phyloP scores from a whole-genome alignment of 2,888 invertebrate genomes.

The Melieria picta region DNA sequence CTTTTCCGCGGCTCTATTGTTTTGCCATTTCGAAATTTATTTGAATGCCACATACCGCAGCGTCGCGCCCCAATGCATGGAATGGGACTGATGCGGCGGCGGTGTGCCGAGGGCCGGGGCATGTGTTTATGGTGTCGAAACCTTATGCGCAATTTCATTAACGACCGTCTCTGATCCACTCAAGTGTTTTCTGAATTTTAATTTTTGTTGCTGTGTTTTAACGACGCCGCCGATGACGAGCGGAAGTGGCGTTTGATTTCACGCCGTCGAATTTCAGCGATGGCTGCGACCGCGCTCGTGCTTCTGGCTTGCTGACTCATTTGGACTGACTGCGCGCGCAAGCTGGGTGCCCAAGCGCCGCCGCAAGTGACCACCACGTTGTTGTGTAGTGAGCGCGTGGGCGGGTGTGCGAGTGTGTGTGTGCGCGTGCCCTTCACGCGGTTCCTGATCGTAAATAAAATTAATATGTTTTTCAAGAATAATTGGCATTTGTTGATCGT shows the following conservation, averaged over 20 bases:
- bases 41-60: too few species aligned
- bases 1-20: too few species aligned
- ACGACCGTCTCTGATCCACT: slow-evolving; percentile 7
- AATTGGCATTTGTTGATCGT: too few species aligned
- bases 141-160: slow-evolving; percentile 26
- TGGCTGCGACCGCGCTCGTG: neutral
- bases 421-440: neutral
- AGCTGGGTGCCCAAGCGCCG: neutral
- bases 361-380: neutral
- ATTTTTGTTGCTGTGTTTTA: slow-evolving; percentile 15
- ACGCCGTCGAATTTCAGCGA: slow-evolving; percentile 19
- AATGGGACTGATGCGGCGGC: neutral
- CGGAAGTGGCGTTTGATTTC: slow-evolving; percentile 28
- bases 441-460: neutral
- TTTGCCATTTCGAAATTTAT: too few species aligned
- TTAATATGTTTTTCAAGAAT: neutral
- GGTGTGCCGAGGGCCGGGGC: neutral
- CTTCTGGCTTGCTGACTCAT: slow-evolving; percentile 9
- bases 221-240: slow-evolving; percentile 10
- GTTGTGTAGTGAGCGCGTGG: too few species aligned
- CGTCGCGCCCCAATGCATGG: too few species aligned
- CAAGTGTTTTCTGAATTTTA: slow-evolving; percentile 27
- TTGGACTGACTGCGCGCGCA: neutral
- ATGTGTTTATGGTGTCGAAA: slow-evolving; percentile 19
- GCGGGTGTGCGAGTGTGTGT: neutral